Conservation (phyloP, 1,140 invertebrate species). For the Colletes gigas region DNA sequence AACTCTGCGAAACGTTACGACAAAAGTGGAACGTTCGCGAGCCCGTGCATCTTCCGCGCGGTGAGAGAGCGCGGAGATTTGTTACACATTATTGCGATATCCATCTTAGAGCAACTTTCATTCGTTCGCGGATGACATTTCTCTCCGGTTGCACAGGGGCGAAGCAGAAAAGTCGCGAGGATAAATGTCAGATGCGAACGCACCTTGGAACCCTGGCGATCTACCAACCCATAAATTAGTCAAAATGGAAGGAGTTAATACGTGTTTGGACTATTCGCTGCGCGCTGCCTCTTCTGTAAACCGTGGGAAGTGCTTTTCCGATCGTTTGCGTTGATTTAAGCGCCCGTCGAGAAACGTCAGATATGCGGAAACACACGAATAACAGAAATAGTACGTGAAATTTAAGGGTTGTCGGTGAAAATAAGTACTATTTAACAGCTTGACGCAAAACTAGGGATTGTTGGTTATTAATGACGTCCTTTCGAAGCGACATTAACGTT, state of each 20-base stretch:
- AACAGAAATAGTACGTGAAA: too few relatives aligned
- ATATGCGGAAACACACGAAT: too few relatives aligned
- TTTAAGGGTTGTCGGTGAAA: too few relatives aligned
- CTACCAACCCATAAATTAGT: slow-evolving; percentile 40
- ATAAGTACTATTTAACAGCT: too few relatives aligned
- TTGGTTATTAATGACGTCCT: too few relatives aligned
- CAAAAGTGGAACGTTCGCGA: neutral
- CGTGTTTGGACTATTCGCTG: slow-evolving; percentile 10
- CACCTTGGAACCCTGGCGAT: slow-evolving; percentile 25
- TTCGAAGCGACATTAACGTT: too few relatives aligned
- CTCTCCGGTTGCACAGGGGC: slow-evolving; percentile 9
- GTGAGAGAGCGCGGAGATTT: neutral
- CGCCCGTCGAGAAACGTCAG: neutral
- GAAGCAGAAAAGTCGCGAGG: neutral
- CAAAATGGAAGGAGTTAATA: slow-evolving; percentile 38
- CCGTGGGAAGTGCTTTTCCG: slow-evolving; percentile 32
- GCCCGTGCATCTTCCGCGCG: neutral
- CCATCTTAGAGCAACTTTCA: neutral
- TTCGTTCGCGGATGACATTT: slow-evolving; percentile 13
- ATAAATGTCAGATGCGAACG: slow-evolving; percentile 34
- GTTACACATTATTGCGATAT: slow-evolving; percentile 12
- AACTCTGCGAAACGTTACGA: neutral
- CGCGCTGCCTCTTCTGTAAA: slow-evolving; percentile 32
- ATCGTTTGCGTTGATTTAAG: neutral
- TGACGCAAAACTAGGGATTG: too few relatives aligned